Percentiles rank a stretch among this genome's conserved stretches.
These are phyloP conservation scores for Tholera decimalis DNA, from an alignment of 2,888 invertebrate species.

Conservation along the genomic window DNA sequence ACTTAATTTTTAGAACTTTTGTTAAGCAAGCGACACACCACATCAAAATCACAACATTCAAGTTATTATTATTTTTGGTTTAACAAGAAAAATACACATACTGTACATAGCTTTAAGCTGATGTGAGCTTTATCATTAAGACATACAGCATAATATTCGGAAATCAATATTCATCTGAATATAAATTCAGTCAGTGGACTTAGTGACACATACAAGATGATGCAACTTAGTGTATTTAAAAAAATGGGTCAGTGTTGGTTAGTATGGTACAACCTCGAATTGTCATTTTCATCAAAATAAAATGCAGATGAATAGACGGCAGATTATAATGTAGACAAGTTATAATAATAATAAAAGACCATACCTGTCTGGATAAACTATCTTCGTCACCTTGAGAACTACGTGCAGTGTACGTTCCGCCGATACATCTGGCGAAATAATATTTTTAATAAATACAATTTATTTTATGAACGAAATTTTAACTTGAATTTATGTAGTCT, in stretches of 20 bases:
- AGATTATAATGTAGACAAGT: neutral
- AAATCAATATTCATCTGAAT: conserved; percentile 23
- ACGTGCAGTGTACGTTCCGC: conserved; percentile 91
- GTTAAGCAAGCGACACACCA: conserved; percentile 42
- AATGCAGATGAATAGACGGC: no score
- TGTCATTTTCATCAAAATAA: no score
- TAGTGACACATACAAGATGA: conserved; percentile 5
- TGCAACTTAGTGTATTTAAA: conserved; percentile 2
- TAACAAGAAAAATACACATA: conserved; percentile 9
- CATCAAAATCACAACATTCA: conserved; percentile 40
- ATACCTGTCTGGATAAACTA: conserved; percentile 91
- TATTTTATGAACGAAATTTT: no score
- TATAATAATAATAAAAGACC: conserved; percentile 1
- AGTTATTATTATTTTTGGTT: conserved; percentile 19
- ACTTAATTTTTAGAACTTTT: neutral
- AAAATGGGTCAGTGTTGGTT: conserved; percentile 18
- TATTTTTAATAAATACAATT: no score
- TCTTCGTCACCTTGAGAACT: conserved; percentile 92
- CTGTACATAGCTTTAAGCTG: conserved; percentile 25
- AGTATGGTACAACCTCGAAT: no score
- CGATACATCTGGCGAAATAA: conserved; percentile 90
- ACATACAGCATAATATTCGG: conserved; percentile 43
- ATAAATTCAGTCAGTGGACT: conserved; percentile 43
- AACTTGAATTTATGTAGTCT: no score
- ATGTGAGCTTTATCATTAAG: conserved; percentile 37